Evolutionary conservation across 2,113 vertebrate species (phyloP).

Genomic region (Tyto alba): DNA sequence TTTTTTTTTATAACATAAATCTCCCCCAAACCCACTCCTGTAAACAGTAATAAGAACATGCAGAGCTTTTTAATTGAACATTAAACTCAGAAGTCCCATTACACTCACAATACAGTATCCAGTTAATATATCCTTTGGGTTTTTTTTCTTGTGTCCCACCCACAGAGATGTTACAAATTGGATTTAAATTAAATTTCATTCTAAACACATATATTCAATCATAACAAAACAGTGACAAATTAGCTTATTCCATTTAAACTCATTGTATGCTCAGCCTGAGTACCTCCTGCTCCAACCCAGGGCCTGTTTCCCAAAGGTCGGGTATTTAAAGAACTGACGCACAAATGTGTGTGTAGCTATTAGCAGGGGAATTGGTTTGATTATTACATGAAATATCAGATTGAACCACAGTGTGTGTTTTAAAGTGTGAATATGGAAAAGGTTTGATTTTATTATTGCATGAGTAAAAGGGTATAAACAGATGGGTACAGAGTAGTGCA

Average conservation of each 20-base stretch:
- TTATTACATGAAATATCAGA: constrained; percentile 14
- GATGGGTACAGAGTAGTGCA: neutral
- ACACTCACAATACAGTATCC: constrained; percentile 10
- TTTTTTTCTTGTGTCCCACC: constrained; percentile 41
- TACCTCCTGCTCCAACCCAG: constrained; percentile 14
- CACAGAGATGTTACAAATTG: constrained; percentile 69
- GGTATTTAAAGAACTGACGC: constrained; percentile 25
- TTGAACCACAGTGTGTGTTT: neutral
- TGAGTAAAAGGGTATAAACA: neutral
- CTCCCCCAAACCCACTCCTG: constrained; percentile 19
- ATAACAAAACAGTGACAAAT: constrained; percentile 65
- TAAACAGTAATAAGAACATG: constrained; percentile 54
- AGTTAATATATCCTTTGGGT: constrained; percentile 45
- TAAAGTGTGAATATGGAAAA: neutral
- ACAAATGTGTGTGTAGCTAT: neutral
- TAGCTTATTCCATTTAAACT: constrained; percentile 60
- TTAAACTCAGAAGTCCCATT: constrained; percentile 39
- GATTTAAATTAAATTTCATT: constrained; percentile 72
- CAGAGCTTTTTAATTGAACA: constrained; percentile 37
- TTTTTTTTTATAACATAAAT: constrained; percentile 14
- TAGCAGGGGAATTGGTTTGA: neutral
- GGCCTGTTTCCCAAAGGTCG: constrained; percentile 23
- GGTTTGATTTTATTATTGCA: neutral
- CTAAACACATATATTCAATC: constrained; percentile 66
- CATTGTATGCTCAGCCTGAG: constrained; percentile 32